Evolutionary conservation across 2,888 invertebrate genomes (phyloP), one percentile per base, ranked within the genome.

Genomic region (Eupithecia abbreviata): DNA sequence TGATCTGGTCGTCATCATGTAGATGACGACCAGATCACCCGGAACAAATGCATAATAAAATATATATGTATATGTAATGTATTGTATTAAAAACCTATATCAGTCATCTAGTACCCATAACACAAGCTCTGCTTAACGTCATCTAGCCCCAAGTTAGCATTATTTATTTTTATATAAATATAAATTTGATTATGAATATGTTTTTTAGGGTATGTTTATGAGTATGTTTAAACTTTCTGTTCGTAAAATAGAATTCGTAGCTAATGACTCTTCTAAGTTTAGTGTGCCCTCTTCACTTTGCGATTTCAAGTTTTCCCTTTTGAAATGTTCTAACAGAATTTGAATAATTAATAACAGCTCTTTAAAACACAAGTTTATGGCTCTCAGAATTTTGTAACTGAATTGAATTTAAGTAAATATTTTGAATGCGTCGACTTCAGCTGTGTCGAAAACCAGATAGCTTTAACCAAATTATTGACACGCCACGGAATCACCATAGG

Each of bases 381-480:
- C 66, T 45, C 82, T 85, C 78, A 79, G 82, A 85, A 85, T 84
- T 85, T 30, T 77, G 78, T 82, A 86, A 87, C 87, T 87, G 81
- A 86, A 88, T 89, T 88, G 76, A 79, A 82, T 80, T 82, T 85
- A 84, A 81, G 83, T 84, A 85, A 88, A 87, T 88, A 86, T 88
- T 87, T 87, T 85, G 71, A 83, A 84, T 81, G 84, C 76, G 77
- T 77, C 75, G 30, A 68, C 70, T 71, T 83, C 83, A 80, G 47
- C 42, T 66, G 69, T 58, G 0, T 3, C 7, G 7, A 18, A 9
- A 55, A 55, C n/a, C 55, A 55, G 55, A n/a, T 5, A 55, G 5
- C 15, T 51, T n/a, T n/a, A n/a, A n/a, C n/a, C n/a, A n/a, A n/a
- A n/a, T n/a, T n/a, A 30, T 30, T 30, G 30, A 30, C 30, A 30